Percentiles rank a stretch among this genome's conserved stretches.
Conservation (phyloP, 2,797 vertebrate species). For the Eulemur mongoz region DNA sequence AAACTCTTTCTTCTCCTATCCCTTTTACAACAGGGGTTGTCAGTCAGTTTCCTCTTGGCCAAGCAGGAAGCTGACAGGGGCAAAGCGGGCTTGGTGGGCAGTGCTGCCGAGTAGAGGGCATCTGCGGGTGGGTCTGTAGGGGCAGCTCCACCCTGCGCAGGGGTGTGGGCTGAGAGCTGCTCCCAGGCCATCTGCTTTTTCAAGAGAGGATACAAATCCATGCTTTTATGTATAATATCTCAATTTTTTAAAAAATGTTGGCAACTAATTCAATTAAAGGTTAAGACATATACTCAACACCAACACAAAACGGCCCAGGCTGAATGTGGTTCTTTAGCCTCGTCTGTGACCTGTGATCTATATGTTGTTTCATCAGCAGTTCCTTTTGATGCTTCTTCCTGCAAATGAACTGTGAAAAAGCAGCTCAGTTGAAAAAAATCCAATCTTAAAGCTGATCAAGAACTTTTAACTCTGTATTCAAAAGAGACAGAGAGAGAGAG, state of each 20-base stretch:
- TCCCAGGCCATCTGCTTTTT: not conserved
- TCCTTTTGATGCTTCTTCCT: not conserved
- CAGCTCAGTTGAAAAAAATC: not conserved
- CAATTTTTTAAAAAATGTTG: not conserved
- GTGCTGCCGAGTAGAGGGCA: not conserved
- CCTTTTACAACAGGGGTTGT: not conserved
- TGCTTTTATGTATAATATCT: not conserved
- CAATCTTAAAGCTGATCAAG: not conserved
- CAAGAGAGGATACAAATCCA: not conserved
- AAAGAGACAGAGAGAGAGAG: not conserved
- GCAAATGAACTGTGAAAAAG: not conserved
- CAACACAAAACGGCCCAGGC: not conserved
- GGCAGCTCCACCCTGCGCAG: not conserved
- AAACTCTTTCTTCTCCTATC: not conserved
- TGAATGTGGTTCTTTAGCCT: not conserved
- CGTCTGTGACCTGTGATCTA: accelerated
- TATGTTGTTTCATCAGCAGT: not conserved
- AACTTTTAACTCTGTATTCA: not conserved
- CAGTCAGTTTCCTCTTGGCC: not conserved
- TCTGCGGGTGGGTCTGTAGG: no score
- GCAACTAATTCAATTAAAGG: not conserved
- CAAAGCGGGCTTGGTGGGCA: not conserved
- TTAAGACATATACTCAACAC: not conserved
- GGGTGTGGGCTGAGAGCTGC: not conserved
- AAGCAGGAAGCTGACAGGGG: not conserved